phyloP scores from a whole-genome alignment of 2,113 vertebrate genomes.

The Sprattus sprattus region DNA sequence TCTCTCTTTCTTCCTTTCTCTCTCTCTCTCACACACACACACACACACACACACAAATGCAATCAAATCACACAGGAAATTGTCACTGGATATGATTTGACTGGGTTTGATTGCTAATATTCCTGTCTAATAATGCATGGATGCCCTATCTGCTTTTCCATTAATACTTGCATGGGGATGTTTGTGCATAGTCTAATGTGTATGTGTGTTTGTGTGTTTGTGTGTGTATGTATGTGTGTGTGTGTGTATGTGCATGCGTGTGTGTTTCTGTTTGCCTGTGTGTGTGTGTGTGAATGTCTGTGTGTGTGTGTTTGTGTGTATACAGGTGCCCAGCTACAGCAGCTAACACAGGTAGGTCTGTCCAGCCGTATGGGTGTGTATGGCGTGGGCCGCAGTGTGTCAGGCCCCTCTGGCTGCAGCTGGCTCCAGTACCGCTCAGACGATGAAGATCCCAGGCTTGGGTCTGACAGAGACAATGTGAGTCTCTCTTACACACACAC shows the following conservation, averaged over 20 bases:
- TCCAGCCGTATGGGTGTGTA: constrained; percentile 88
- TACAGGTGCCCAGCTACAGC: constrained; percentile 91
- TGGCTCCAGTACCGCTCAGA: constrained; percentile 85
- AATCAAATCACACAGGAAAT: background rate
- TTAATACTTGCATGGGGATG: background rate
- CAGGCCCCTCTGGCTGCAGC: constrained; percentile 82
- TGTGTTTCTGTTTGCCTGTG: too few relatives aligned
- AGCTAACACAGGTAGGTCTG: constrained; percentile 92
- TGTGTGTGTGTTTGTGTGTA: constrained; percentile 33
- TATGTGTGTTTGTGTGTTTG: constrained; percentile 8
- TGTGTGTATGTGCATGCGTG: too few relatives aligned
- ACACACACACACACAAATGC: background rate
- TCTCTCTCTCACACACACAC: background rate
- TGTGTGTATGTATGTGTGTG: background rate
- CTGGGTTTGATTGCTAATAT: background rate
- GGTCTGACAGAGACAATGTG: constrained; percentile 81
- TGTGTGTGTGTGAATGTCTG: background rate
- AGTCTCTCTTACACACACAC: constrained; percentile 58
- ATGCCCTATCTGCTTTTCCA: too few relatives aligned
- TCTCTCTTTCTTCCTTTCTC: background rate
- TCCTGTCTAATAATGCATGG: too few relatives aligned
- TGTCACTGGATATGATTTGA: too few relatives aligned
- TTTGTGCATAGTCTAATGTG: background rate
- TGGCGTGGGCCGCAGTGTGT: constrained; percentile 82
- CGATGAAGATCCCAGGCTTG: constrained; percentile 75